A percentile compares a stretch with the other conserved stretches of the same genome.
Conservation (phyloP, 2,113 vertebrate genomes). For the Montifringilla adamsi region DNA sequence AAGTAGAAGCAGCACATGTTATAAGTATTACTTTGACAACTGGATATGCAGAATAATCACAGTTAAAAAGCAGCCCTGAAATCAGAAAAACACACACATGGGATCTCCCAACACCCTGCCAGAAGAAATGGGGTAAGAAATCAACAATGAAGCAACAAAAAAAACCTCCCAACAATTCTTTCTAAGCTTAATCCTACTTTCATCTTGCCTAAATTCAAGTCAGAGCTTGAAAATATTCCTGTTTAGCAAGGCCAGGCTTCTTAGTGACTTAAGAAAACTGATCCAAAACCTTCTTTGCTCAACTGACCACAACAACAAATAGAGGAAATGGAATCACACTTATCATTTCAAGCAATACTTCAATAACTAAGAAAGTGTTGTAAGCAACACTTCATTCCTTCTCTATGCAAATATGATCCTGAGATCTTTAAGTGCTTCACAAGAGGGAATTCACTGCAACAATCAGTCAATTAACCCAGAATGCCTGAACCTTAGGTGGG, state of each 20-base stretch:
- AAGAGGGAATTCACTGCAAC: background rate
- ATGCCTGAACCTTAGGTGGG: background rate
- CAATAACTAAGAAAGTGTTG: background rate
- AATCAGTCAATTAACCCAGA: background rate
- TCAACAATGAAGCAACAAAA: background rate
- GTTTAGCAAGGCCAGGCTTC: background rate
- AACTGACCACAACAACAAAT: background rate
- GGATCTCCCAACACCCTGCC: background rate
- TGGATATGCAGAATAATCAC: background rate
- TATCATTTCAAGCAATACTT: background rate
- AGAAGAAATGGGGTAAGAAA: background rate
- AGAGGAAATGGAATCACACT: background rate
- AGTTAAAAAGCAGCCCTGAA: background rate
- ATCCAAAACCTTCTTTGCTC: background rate
- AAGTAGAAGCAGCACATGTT: background rate
- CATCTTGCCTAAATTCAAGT: background rate
- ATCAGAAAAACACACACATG: background rate
- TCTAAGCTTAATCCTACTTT: background rate
- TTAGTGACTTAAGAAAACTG: background rate
- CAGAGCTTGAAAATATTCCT: constrained; percentile 7
- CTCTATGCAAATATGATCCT: background rate
- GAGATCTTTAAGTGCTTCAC: background rate
- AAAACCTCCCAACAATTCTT: background rate
- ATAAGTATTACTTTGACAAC: background rate
- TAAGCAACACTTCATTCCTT: background rate